These are phyloP conservation scores for Thecophora atra DNA, from an alignment of 2,888 invertebrate species.

Conservation along the genomic window DNA sequence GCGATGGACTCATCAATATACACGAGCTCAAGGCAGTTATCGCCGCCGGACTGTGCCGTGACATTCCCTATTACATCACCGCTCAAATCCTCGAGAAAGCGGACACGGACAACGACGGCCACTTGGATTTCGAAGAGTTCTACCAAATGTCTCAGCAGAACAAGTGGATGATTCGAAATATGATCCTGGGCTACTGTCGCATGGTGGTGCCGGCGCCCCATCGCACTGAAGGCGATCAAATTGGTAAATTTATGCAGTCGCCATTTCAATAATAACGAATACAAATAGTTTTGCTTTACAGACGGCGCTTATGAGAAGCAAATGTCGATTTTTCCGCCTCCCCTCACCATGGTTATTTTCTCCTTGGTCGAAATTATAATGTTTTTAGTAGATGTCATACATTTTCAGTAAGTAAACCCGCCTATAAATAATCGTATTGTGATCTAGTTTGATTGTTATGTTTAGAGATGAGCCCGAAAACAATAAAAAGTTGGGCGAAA, in stretches of 20 bases:
- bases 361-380: constrained; percentile 86
- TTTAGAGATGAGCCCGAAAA: constrained; percentile 63
- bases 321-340: constrained; percentile 93
- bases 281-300: constrained; percentile 50
- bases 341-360: constrained; percentile 89
- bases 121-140: constrained; percentile 76
- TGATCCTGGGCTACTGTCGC: constrained; percentile 60
- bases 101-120: constrained; percentile 73
- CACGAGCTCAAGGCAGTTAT: constrained; percentile 70
- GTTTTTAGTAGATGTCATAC: constrained; percentile 68
- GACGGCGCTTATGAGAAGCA: constrained; percentile 89
- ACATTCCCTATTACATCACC: constrained; percentile 75
- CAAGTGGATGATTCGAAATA: constrained; percentile 66
- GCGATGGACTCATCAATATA: constrained; percentile 76
- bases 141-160: constrained; percentile 70
- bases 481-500: constrained; percentile 61
- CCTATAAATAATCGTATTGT: constrained; percentile 37
- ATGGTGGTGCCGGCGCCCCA: constrained; percentile 62
- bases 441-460: constrained; percentile 2
- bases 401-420: constrained; percentile 61
- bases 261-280: not conserved
- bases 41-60: constrained; percentile 65
- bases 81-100: constrained; percentile 74
- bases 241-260: constrained; percentile 47
- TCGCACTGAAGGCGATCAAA: constrained; percentile 61